Evolutionary conservation across 2,797 vertebrate genomes (phyloP).

Genomic region (Helarctos malayanus): DNA sequence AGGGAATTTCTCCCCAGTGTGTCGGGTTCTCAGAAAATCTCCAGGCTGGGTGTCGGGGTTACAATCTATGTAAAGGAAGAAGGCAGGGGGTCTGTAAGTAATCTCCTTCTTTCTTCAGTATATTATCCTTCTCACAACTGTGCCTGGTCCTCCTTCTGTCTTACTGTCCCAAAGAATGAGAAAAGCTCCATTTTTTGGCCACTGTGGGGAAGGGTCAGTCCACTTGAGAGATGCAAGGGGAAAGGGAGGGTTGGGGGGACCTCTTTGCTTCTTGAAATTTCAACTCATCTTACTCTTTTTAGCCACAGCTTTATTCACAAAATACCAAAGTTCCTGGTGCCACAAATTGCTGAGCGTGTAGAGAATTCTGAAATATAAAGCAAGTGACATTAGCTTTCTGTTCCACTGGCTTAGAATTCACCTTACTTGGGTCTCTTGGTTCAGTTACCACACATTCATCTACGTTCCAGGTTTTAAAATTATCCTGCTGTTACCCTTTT

Average conservation of each 20-base stretch:
- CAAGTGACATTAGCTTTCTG: background rate
- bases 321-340: background rate
- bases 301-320: background rate
- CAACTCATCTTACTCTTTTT: background rate
- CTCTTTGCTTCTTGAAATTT: constrained; percentile 24
- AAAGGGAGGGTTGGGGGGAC: background rate
- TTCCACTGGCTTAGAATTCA: background rate
- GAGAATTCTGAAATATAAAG: background rate
- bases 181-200: background rate
- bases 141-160: background rate
- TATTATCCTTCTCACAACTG: background rate
- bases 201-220: background rate
- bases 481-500: background rate
- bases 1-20: background rate
- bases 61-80: background rate
- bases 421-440: background rate
- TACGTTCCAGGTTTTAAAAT: background rate
- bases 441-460: background rate
- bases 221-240: background rate
- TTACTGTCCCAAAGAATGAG: background rate
- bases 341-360: background rate
- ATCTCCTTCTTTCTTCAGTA: too few relatives aligned
- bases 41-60: background rate
- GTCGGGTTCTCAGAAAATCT: background rate
- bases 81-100: background rate